Evolutionary conservation across 2,888 invertebrate genomes (phyloP), one percentile per base, ranked within the genome.

Genomic region (Neoitamus cyanurus): DNA sequence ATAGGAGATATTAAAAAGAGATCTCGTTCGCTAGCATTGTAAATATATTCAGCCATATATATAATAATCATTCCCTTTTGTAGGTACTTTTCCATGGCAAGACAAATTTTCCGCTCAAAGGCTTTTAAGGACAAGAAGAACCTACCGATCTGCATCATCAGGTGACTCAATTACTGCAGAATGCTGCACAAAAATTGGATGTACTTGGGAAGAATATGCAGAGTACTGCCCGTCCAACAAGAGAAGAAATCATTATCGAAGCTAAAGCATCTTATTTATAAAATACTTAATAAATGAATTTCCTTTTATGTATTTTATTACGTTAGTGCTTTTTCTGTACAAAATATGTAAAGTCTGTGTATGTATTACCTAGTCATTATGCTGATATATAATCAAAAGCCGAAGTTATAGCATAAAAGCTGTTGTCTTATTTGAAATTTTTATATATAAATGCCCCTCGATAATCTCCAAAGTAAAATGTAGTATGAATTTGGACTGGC

Each of bases 141-240:
- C 88, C 87, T 6, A 90, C 9, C 72, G 72, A 58, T 28, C 36
- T 34, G 1, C 78, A 20, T 82, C 80, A 28, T 58, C 37, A 20
- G 46, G 78, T 30, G 30, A 13, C 15, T 92, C 93, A 6, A 94
- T 94, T 48, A 93, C 93, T 13, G 91, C 92, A 69, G 94, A 94
- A 89, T 94, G 94, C 87, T 94, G 94, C 89, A 92, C 92, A 87
- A 92, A 92, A 68, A 89, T 91, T 2, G 93, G 93, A 34, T 94
- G 94, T 87, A 94, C 93, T 82, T 94, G 94, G 94, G 94, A 94
- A 88, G 94, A 94, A 88, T 94, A 94, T 87, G 94, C 94, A 5
- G 94, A 94, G 89, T 94, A 94, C 89, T 94, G 94, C 88, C 93
- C 93, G 3, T 92, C 93, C 34, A 93, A 93, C 88, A 93, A 93